Conservation (phyloP, 2,888 invertebrate species). For the Pachliopta kotzebuea region DNA sequence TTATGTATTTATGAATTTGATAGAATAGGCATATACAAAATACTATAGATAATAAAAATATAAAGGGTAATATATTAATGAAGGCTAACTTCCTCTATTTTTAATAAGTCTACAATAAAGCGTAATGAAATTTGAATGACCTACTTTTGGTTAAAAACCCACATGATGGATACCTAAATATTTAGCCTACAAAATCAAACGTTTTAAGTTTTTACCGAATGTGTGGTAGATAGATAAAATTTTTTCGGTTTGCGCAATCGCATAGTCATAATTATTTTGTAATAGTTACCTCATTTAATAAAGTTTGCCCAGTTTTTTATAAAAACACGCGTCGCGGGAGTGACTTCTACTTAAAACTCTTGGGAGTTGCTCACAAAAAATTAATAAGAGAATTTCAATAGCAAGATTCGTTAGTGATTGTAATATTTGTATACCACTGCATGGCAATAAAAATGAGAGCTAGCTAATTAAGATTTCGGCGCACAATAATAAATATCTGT, state of each 20-base stretch:
- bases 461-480: too few relatives aligned
- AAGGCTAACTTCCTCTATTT: background rate
- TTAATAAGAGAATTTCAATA: too few relatives aligned
- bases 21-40: too few relatives aligned
- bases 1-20: too few relatives aligned
- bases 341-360: too few relatives aligned
- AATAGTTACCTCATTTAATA: background rate
- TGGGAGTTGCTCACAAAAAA: too few relatives aligned
- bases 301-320: too few relatives aligned
- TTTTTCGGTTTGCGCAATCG: background rate
- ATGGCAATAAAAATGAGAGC: too few relatives aligned
- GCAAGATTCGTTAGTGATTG: too few relatives aligned
- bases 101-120: background rate
- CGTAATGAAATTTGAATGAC: conserved; percentile 10
- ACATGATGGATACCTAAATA: conserved; percentile 14
- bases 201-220: background rate
- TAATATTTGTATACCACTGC: too few relatives aligned
- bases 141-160: conserved; percentile 25
- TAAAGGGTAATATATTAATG: background rate
- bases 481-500: too few relatives aligned
- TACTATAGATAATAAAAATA: background rate
- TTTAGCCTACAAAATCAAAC: conserved; percentile 15
- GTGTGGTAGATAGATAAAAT: background rate
- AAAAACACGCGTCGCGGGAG: too few relatives aligned
- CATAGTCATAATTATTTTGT: background rate